A percentile compares a stretch with the other conserved stretches of the same genome.
Conservation (phyloP, 2,113 vertebrate genomes). For the Turnix velox region DNA sequence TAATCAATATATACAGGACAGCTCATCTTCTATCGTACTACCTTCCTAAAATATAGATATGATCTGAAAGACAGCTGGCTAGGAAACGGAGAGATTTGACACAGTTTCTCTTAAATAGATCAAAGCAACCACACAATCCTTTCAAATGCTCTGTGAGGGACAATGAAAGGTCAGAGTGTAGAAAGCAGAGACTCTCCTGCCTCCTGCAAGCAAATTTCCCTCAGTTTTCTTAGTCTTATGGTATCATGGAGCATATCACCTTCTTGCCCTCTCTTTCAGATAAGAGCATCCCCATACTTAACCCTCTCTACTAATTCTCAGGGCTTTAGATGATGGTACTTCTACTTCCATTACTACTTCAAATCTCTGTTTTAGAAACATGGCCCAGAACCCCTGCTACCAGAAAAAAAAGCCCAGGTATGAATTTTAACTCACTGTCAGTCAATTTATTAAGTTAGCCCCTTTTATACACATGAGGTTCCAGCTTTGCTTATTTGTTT, state of each 20-base stretch:
- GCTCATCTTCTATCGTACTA: background rate
- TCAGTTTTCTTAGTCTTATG: background rate
- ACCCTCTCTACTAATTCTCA: background rate
- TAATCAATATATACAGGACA: constrained; percentile 19
- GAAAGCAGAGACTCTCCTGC: background rate
- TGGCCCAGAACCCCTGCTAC: background rate
- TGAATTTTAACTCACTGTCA: background rate
- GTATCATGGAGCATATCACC: background rate
- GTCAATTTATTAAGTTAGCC: background rate
- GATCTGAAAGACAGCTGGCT: constrained; percentile 39
- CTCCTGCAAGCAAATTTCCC: background rate
- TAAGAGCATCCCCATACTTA: constrained; percentile 1
- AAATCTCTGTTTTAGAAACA: background rate
- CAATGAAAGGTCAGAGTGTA: constrained; percentile 49
- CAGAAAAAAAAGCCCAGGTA: background rate
- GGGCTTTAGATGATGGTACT: background rate
- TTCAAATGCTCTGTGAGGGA: constrained; percentile 40
- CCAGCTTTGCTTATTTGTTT: background rate
- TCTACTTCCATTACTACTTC: background rate
- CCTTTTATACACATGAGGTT: background rate
- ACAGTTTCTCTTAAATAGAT: constrained; percentile 63
- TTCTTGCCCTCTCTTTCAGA: constrained; percentile 3
- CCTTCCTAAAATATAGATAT: constrained; percentile 18
- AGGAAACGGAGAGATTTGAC: constrained; percentile 48
- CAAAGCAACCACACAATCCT: constrained; percentile 14